These are phyloP conservation scores for Lymantria monacha DNA, from an alignment of 2,888 invertebrate species.

Conservation along the genomic window DNA sequence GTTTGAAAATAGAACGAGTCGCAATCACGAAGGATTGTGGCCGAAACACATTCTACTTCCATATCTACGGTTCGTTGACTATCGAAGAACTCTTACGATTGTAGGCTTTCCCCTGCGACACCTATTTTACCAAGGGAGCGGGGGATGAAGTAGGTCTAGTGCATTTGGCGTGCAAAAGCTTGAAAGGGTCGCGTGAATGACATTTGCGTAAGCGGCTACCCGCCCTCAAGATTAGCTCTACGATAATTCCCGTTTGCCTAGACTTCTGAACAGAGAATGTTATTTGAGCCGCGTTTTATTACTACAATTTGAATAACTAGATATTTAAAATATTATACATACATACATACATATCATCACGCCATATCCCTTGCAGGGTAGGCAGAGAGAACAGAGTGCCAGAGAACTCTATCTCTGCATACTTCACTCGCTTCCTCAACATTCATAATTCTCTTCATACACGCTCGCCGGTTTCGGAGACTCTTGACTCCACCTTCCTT, in stretches of 20 bases:
- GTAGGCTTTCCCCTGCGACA: conserved; percentile 24
- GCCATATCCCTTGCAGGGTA: no score
- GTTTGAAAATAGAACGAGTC: conserved; percentile 58
- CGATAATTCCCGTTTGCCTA: conserved; percentile 45
- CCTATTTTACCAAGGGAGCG: conserved; percentile 13
- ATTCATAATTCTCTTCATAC: no score
- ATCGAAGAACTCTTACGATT: conserved; percentile 33
- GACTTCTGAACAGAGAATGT: conserved; percentile 34
- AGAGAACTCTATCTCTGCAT: no score
- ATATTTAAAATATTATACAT: background rate
- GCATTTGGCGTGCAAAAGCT: conserved; percentile 41
- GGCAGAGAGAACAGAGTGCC: no score
- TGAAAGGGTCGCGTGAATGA: conserved; percentile 67
- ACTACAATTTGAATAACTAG: background rate
- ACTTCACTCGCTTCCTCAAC: no score
- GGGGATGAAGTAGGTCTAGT: conserved; percentile 35
- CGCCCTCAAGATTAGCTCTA: conserved; percentile 65
- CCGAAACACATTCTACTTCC: conserved; percentile 54
- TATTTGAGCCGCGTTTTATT: conserved; percentile 7
- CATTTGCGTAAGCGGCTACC: conserved; percentile 68
- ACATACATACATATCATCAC: no score
- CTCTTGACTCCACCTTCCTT: no score
- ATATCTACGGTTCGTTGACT: conserved; percentile 43
- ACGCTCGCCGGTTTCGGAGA: no score
- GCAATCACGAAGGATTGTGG: conserved; percentile 62